phyloP scores from a whole-genome alignment of 2,888 invertebrate genomes.

The Drosophila algonquin region DNA sequence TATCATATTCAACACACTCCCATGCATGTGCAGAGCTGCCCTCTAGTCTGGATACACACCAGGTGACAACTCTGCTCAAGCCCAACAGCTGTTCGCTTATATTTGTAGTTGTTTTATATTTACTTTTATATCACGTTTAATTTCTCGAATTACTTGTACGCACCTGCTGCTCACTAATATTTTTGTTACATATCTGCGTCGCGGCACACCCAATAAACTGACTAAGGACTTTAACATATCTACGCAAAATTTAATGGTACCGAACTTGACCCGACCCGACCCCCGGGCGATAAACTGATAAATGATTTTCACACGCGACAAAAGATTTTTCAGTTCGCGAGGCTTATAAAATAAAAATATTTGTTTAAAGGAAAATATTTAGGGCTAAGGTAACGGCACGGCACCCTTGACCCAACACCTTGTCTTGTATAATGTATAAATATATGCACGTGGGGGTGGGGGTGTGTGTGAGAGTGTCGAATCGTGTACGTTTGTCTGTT shows the following conservation, averaged over 20 bases:
- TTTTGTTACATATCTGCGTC: background rate
- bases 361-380: too few relatives aligned
- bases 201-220: background rate
- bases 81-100: background rate
- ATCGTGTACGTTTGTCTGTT: background rate
- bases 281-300: background rate
- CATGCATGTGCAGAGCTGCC: background rate
- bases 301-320: background rate
- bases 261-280: background rate
- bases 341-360: background rate
- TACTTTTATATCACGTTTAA: background rate
- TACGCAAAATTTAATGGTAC: background rate
- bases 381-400: too few relatives aligned
- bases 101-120: background rate
- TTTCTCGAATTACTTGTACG: background rate
- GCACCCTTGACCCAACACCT: background rate
- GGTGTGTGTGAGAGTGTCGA: slow-evolving; percentile 2
- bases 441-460: background rate
- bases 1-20: background rate
- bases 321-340: background rate
- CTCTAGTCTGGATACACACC: background rate
- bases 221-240: background rate
- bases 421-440: background rate
- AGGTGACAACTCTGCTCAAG: background rate
- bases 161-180: background rate